Conservation (phyloP, 2,797 vertebrate species). For the Melopsittacus undulatus region DNA sequence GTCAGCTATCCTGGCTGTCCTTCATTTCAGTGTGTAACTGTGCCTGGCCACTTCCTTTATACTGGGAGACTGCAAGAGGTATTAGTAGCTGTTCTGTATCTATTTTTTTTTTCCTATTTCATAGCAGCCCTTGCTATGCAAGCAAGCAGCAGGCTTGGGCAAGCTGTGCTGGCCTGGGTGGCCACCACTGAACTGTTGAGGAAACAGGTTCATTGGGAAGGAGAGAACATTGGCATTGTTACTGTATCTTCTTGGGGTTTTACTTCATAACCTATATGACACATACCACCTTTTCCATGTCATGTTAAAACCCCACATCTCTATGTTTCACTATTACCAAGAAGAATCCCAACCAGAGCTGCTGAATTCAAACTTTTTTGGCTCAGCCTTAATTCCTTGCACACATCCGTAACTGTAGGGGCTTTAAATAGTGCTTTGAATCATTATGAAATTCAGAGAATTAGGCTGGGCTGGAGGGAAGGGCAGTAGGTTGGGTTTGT, state of each 20-base stretch:
- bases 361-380: not conserved
- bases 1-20: not conserved
- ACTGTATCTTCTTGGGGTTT: not conserved
- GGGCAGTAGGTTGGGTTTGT: not conserved
- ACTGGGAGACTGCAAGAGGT: not conserved
- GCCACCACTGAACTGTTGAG: not conserved
- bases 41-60: not conserved
- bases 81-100: not conserved
- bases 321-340: not conserved
- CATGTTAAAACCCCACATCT: not conserved
- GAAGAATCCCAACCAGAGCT: not conserved
- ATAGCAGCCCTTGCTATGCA: not conserved
- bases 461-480: slow-evolving; percentile 25
- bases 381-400: not conserved
- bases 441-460: slow-evolving; percentile 38
- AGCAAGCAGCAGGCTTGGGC: not conserved
- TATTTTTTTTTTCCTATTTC: not conserved
- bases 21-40: not conserved
- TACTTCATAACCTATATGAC: not conserved
- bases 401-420: not conserved
- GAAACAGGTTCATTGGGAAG: not conserved
- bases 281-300: not conserved
- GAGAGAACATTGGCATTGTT: not conserved
- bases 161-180: not conserved
- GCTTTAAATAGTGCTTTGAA: slow-evolving; percentile 39